phyloP scores from a whole-genome alignment of 2,113 vertebrate genomes.

The Nothocercus julius region DNA sequence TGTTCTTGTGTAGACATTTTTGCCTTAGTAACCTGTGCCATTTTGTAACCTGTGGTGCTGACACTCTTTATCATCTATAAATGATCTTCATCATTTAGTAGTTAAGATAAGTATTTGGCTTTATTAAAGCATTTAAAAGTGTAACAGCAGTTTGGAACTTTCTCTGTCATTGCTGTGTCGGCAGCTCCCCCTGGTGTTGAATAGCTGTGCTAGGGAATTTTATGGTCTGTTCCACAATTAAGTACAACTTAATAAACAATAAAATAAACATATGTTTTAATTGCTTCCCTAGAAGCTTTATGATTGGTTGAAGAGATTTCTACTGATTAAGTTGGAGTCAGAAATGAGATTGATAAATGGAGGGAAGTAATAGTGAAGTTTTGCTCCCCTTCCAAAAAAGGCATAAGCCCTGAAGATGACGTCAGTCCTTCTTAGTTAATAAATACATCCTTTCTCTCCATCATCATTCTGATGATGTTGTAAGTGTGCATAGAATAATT shows the following conservation, averaged over 20 bases:
- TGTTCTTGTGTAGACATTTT: background rate
- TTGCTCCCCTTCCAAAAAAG: background rate
- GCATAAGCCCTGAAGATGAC: background rate
- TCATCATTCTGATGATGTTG: background rate
- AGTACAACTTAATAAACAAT: background rate
- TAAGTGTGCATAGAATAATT: background rate
- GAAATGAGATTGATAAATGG: background rate
- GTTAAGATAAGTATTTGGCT: background rate
- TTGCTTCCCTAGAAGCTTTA: background rate
- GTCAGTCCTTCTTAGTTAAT: background rate
- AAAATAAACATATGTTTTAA: too few species aligned
- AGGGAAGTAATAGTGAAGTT: background rate
- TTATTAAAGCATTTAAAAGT: background rate
- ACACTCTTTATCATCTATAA: background rate
- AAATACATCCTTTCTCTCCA: background rate
- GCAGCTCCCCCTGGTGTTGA: slow-evolving; percentile 58
- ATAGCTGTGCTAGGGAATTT: background rate
- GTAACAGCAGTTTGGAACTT: background rate
- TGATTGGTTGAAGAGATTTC: background rate
- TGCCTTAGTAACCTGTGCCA: background rate
- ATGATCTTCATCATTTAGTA: background rate
- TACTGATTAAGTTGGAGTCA: background rate
- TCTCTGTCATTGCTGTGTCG: background rate
- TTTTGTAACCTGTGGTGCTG: background rate
- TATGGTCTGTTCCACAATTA: background rate